Conservation (phyloP, 2,113 vertebrate species). For the Trogon melanurus region DNA sequence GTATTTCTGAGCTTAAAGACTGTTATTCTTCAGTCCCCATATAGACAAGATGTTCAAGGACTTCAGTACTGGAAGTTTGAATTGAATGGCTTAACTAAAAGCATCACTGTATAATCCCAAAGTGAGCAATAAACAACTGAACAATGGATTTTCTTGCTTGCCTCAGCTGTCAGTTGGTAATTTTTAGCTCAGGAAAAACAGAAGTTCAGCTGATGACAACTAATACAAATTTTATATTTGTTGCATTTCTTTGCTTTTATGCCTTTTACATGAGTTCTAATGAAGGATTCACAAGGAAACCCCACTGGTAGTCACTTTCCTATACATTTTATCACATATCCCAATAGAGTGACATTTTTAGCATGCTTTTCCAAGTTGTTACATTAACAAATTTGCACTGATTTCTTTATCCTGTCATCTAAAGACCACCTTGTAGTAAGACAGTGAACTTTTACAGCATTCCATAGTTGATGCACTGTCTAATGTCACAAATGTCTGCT, state of each 20-base stretch:
- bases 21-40: background rate
- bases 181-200: background rate
- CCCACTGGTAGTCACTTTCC: slow-evolving; percentile 60
- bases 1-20: background rate
- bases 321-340: slow-evolving; percentile 74
- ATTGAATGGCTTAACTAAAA: background rate
- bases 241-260: slow-evolving; percentile 28
- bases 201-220: background rate
- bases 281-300: slow-evolving; percentile 45
- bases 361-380: slow-evolving; percentile 84
- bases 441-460: slow-evolving; percentile 80
- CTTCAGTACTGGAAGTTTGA: background rate
- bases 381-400: slow-evolving; percentile 86
- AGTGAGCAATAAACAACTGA: background rate
- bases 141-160: background rate
- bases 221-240: slow-evolving; percentile 11
- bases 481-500: slow-evolving; percentile 91
- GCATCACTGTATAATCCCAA: background rate
- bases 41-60: background rate
- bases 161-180: background rate
- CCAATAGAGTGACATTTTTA: slow-evolving; percentile 77
- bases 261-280: slow-evolving; percentile 34
- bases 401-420: slow-evolving; percentile 83
- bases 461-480: slow-evolving; percentile 81
- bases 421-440: slow-evolving; percentile 81